Conservation (phyloP, 2,888 invertebrate species). For the Leistus spinibarbis region DNA sequence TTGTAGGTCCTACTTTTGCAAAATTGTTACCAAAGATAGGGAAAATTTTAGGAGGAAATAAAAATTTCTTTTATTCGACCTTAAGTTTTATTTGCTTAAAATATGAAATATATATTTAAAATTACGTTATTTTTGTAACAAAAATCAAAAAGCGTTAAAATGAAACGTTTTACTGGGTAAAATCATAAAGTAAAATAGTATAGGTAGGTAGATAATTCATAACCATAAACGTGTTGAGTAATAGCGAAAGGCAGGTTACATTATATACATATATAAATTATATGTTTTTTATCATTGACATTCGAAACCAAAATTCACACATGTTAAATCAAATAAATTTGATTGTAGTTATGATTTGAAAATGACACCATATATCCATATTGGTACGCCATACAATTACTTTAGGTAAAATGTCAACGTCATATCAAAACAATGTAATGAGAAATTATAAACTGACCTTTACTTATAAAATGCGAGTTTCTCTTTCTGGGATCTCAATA, state of each 20-base stretch:
- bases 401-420: neutral
- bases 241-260: neutral
- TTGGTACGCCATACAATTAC: neutral
- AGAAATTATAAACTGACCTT: neutral
- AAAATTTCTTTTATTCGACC: too few species aligned
- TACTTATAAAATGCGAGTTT: neutral
- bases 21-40: too few species aligned
- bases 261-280: neutral
- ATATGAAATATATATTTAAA: neutral
- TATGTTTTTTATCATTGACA: neutral
- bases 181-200: neutral
- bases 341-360: neutral
- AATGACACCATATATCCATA: neutral
- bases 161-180: neutral
- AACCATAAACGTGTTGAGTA: neutral
- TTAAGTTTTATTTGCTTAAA: neutral
- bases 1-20: too few species aligned
- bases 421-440: neutral
- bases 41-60: too few species aligned
- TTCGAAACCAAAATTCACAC: neutral
- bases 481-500: neutral
- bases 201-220: neutral
- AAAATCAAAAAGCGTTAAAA: neutral
- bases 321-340: neutral
- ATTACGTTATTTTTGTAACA: neutral